Evolutionary conservation across 2,797 vertebrate genomes (phyloP).

Genomic region (Crocodylus rhombifer): DNA sequence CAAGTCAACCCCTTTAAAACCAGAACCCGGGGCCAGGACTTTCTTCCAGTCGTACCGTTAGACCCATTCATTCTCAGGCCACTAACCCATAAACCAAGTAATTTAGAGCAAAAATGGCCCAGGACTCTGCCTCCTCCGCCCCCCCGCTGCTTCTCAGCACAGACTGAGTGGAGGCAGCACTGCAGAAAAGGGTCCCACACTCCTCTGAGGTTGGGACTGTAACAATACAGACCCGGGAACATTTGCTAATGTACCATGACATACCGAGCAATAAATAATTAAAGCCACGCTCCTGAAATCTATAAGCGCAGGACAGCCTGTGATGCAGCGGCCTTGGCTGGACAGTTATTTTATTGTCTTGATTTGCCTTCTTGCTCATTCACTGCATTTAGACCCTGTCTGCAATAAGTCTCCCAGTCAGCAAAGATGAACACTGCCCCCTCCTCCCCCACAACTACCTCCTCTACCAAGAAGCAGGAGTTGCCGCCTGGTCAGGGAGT

Average conservation of each 20-base stretch:
- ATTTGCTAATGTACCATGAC: not conserved
- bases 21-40: fast-evolving
- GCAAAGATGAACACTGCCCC: not conserved
- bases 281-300: not conserved
- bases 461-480: not conserved
- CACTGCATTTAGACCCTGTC: not conserved
- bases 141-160: not conserved
- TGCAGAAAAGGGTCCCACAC: not conserved
- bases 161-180: not conserved
- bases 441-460: not conserved
- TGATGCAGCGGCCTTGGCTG: not conserved
- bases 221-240: fast-evolving
- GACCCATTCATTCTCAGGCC: not conserved
- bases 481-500: not conserved
- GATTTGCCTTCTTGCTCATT: constrained; percentile 15
- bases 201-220: fast-evolving
- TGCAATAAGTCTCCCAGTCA: not conserved
- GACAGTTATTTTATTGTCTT: constrained; percentile 44
- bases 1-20: not conserved
- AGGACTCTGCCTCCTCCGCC: fast-evolving
- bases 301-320: not conserved
- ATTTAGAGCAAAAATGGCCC: not conserved
- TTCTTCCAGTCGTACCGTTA: not conserved
- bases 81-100: not conserved
- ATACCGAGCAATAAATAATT: constrained; percentile 38